A percentile compares a stretch with the other conserved stretches of the same genome.
phyloP scores from a whole-genome alignment of 92 coral and sea anemone genomes.

The Zoanthus sansibaricus region DNA sequence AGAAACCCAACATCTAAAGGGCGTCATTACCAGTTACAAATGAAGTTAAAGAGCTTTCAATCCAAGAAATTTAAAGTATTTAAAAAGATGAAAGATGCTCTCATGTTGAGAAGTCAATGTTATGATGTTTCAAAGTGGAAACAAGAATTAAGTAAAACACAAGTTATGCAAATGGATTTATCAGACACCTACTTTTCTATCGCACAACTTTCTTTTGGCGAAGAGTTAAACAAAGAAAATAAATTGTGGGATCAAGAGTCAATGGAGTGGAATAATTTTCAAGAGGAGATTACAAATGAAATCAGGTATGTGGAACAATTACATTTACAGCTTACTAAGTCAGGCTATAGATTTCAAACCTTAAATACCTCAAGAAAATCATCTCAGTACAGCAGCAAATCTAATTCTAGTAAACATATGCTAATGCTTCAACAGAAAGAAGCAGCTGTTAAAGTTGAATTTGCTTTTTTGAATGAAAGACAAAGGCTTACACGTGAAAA shows the following conservation, averaged over 20 bases:
- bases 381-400: too few species aligned
- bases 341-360: too few species aligned
- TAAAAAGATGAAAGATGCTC: conserved; percentile 30
- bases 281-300: conserved; percentile 9
- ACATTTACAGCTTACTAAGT: background rate
- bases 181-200: conserved; percentile 21
- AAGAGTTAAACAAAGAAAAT: background rate
- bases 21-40: too few species aligned
- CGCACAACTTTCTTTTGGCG: background rate
- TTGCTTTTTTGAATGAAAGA: too few species aligned
- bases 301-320: conserved; percentile 50
- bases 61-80: conserved; percentile 40
- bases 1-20: too few species aligned
- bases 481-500: too few species aligned
- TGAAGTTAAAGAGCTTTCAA: too few species aligned
- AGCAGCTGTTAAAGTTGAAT: too few species aligned
- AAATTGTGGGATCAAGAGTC: conserved; percentile 22
- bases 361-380: too few species aligned
- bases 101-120: conserved; percentile 46
- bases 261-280: conserved; percentile 42
- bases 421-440: too few species aligned
- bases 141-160: conserved; percentile 41
- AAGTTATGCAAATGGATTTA: conserved; percentile 29
- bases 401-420: too few species aligned
- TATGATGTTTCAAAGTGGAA: conserved; percentile 46